A percentile compares a stretch with the other conserved stretches of the same genome.
Evolutionary conservation across 2,797 vertebrate genomes (phyloP).

Genomic region (Darevskia mixta): DNA sequence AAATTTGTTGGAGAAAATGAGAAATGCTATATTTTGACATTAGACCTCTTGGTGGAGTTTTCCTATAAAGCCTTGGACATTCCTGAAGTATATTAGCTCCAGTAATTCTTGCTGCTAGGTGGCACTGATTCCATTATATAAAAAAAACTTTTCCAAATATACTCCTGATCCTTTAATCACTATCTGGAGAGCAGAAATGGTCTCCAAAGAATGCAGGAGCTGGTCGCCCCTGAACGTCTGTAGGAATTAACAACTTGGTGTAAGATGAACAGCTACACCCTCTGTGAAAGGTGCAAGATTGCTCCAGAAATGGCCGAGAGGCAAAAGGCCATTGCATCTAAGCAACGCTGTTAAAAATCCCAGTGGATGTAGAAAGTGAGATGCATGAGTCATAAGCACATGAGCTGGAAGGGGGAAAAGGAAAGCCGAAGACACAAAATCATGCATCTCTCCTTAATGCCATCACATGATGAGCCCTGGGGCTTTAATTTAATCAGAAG

Average conservation of each 20-base stretch:
- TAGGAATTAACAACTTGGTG: constrained; percentile 44
- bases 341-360: constrained; percentile 69
- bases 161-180: not conserved
- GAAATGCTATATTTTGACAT: not conserved
- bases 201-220: not conserved
- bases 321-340: constrained; percentile 59
- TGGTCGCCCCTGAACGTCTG: constrained; percentile 43
- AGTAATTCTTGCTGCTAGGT: not conserved
- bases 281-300: constrained; percentile 44
- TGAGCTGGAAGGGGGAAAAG: constrained; percentile 67
- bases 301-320: constrained; percentile 51
- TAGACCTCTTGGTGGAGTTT: not conserved
- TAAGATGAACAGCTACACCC: constrained; percentile 59
- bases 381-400: constrained; percentile 84
- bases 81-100: not conserved
- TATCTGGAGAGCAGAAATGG: not conserved
- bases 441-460: constrained; percentile 87
- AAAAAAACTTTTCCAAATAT: not conserved
- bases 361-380: constrained; percentile 70
- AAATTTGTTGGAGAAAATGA: not conserved
- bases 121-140: not conserved
- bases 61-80: not conserved
- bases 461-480: constrained; percentile 90
- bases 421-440: constrained; percentile 78
- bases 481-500: constrained; percentile 73